Conservation (phyloP, 2,797 vertebrate genomes). For the Cygnus olor region DNA sequence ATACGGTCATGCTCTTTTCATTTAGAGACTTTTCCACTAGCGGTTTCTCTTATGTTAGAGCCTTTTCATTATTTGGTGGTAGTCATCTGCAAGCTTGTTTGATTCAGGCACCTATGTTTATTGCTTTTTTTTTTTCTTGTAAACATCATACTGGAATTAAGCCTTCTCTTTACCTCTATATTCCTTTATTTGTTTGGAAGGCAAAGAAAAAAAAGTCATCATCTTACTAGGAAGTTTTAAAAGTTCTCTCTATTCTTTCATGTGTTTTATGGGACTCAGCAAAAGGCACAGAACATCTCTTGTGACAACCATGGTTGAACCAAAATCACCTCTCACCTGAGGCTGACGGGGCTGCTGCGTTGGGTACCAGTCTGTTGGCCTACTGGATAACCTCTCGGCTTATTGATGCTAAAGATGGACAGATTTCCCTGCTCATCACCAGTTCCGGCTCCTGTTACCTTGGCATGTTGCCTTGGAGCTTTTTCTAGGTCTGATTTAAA, state of each 20-base stretch:
- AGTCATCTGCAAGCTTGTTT: not conserved
- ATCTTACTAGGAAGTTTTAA: not conserved
- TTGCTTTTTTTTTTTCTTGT: not conserved
- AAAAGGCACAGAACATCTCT: rapidly evolving
- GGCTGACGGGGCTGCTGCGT: not conserved
- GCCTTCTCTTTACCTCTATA: not conserved
- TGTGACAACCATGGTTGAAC: not conserved
- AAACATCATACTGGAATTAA: not conserved
- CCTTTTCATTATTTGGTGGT: not conserved
- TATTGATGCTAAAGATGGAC: not conserved
- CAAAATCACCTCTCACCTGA: rapidly evolving
- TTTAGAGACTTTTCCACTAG: not conserved
- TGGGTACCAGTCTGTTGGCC: not conserved
- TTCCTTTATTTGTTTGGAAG: not conserved
- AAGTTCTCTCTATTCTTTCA: not conserved
- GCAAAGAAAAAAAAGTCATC: not conserved
- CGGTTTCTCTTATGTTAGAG: not conserved
- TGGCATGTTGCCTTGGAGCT: not conserved
- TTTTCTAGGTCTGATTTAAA: not conserved
- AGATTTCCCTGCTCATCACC: not conserved
- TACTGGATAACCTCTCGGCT: not conserved
- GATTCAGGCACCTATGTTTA: not conserved
- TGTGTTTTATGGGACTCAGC: not conserved
- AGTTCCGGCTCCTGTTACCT: not conserved
- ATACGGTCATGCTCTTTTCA: not conserved